Evolutionary conservation across 2,113 vertebrate species (phyloP).

Genomic region (Pithys albifrons): DNA sequence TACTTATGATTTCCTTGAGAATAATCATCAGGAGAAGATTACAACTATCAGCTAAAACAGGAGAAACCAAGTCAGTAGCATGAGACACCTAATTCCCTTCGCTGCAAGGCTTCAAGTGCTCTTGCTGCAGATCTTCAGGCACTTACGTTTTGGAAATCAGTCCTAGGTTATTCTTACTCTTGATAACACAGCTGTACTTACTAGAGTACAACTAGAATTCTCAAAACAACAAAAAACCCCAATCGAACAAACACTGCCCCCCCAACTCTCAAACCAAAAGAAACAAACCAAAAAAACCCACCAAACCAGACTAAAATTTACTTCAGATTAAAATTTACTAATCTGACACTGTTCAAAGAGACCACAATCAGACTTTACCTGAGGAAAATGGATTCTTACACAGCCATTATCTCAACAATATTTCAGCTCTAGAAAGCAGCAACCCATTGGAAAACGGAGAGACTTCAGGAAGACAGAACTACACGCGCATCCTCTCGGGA

Average conservation of each 20-base stretch:
- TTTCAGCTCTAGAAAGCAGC: neutral
- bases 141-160: neutral
- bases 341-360: neutral
- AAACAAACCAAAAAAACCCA: neutral
- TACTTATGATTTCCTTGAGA: neutral
- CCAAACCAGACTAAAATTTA: neutral
- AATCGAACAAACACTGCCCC: neutral
- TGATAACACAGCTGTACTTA: neutral
- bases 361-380: neutral
- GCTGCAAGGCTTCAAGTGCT: neutral
- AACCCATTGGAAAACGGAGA: neutral
- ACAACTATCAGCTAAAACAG: neutral
- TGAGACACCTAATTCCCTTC: neutral
- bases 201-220: neutral
- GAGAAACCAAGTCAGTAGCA: neutral
- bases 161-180: neutral
- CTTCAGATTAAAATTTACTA: neutral
- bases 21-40: neutral
- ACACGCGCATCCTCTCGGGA: neutral
- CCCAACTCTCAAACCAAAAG: neutral
- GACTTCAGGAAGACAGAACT: neutral
- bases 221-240: neutral
- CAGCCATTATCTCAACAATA: neutral
- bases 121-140: neutral
- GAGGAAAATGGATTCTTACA: neutral